Evolutionary conservation across 2,113 vertebrate genomes (phyloP).

Genomic region (Gallinago undulata): DNA sequence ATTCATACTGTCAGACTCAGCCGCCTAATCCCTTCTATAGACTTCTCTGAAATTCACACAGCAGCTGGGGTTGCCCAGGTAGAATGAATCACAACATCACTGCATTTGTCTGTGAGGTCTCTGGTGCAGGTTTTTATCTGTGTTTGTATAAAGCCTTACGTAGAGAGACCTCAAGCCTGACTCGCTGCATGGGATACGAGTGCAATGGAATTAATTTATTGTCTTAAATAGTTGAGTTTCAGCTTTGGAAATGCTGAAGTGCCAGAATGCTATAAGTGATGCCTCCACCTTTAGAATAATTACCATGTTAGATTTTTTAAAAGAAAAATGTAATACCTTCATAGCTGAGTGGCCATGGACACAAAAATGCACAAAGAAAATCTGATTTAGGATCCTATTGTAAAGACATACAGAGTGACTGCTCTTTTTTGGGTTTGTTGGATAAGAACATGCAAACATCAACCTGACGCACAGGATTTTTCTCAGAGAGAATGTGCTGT

Average conservation of each 20-base stretch:
- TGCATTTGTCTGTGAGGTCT: neutral
- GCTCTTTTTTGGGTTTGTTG: neutral
- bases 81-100: neutral
- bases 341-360: neutral
- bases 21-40: neutral
- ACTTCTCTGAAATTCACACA: neutral
- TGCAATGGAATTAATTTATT: neutral
- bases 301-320: neutral
- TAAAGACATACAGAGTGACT: neutral
- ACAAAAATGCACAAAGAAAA: neutral
- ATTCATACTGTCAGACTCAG: neutral
- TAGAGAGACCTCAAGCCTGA: neutral
- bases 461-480: neutral
- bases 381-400: neutral
- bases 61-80: neutral
- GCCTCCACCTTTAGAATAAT: neutral
- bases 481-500: neutral
- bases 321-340: neutral
- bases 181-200: neutral
- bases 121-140: neutral
- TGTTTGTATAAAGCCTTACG: neutral
- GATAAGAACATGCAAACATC: neutral
- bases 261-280: neutral
- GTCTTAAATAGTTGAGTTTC: neutral
- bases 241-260: neutral